Evolutionary conservation across 2,888 invertebrate genomes (phyloP).

Genomic region (Zelleria hepariella): DNA sequence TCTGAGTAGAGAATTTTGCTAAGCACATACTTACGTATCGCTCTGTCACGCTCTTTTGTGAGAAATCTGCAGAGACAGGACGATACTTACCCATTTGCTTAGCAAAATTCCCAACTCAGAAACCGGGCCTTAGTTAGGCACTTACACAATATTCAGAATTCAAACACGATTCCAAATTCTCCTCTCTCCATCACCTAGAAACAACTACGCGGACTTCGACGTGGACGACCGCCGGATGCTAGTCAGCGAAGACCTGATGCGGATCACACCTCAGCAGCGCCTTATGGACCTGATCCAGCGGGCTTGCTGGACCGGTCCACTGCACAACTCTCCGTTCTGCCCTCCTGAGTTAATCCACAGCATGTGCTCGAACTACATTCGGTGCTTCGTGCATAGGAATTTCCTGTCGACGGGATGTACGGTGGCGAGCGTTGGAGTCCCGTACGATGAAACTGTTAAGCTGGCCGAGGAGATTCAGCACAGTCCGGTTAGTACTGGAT

Average conservation of each 20-base stretch:
- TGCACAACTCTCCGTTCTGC: conserved; percentile 48
- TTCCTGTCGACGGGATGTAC: conserved; percentile 35
- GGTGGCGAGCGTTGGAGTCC: conserved; percentile 42
- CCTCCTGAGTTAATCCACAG: conserved; percentile 26
- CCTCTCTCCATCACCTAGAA: conserved; percentile 31
- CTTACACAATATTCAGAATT: neutral
- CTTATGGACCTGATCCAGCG: conserved; percentile 45
- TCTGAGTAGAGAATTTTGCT: no score
- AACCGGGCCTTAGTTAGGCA: neutral
- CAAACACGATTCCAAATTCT: no score
- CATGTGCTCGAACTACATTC: conserved; percentile 27
- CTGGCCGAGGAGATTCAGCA: conserved; percentile 37
- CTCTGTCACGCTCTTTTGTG: no score
- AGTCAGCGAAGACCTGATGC: conserved; percentile 33
- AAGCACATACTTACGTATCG: no score
- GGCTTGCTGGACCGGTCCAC: conserved; percentile 44
- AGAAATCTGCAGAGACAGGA: no score
- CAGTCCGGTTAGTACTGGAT: conserved; percentile 21
- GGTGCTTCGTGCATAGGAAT: conserved; percentile 24
- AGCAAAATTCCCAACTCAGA: no score
- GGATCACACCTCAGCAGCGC: conserved; percentile 32
- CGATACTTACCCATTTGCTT: no score
- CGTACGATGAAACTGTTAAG: conserved; percentile 44
- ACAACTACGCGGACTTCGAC: conserved; percentile 41
- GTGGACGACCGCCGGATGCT: conserved; percentile 31